phyloP scores from a whole-genome alignment of 2,797 vertebrate genomes.

The Myiotriccus ornatus region DNA sequence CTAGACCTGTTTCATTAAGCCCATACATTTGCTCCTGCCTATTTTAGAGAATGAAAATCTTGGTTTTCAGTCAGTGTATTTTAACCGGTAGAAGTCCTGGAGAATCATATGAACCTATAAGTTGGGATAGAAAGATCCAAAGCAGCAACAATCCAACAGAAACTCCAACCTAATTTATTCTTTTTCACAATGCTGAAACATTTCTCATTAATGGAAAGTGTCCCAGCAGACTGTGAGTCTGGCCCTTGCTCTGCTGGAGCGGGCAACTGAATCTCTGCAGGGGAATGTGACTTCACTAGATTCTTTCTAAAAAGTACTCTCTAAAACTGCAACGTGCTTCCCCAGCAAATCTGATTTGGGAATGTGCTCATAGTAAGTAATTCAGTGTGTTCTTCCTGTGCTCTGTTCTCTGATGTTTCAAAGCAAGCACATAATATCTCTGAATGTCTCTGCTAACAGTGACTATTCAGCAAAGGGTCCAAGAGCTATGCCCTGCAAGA shows the following conservation, averaged over 20 bases:
- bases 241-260: background rate
- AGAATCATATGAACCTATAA: background rate
- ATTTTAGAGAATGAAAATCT: background rate
- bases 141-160: background rate
- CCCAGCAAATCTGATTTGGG: background rate
- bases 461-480: background rate
- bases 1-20: background rate
- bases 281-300: background rate
- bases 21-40: background rate
- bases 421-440: background rate
- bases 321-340: background rate
- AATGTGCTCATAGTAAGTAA: rapidly evolving
- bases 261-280: background rate
- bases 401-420: background rate
- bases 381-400: background rate
- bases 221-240: background rate
- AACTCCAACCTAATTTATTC: background rate
- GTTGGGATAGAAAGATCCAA: background rate
- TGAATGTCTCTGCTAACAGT: background rate
- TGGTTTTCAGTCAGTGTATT: background rate
- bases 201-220: background rate
- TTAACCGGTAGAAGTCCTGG: background rate
- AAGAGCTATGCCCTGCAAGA: background rate
- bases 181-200: background rate
- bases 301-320: background rate